phyloP scores from a whole-genome alignment of 2,888 invertebrate species.

The Plagiodera versicolora region DNA sequence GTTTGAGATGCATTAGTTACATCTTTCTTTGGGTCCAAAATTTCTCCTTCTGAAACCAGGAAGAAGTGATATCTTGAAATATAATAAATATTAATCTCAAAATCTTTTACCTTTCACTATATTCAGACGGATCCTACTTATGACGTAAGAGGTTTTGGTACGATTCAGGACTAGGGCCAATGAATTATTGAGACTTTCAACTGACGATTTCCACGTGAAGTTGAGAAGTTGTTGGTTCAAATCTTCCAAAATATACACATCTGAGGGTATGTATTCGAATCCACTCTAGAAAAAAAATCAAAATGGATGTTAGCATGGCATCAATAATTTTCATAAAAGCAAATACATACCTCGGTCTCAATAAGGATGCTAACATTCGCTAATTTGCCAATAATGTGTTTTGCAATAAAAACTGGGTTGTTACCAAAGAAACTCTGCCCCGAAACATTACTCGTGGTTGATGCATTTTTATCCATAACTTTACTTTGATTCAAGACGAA shows the following conservation, averaged over 20 bases:
- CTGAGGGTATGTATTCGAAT: slow-evolving; percentile 24
- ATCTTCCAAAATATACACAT: slow-evolving; percentile 21
- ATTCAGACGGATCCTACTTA: slow-evolving; percentile 22
- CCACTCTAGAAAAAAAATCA: slow-evolving; percentile 23
- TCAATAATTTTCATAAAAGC: too few relatives aligned
- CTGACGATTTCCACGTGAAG: slow-evolving; percentile 30
- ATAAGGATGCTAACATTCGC: slow-evolving; percentile 24
- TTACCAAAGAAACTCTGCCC: not conserved
- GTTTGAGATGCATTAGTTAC: slow-evolving; percentile 11
- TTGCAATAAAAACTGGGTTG: slow-evolving; percentile 8
- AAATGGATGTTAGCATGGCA: too few relatives aligned
- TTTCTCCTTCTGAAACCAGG: not conserved
- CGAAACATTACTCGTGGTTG: too few relatives aligned
- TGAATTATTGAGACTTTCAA: slow-evolving; percentile 26
- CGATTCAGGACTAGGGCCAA: slow-evolving; percentile 22
- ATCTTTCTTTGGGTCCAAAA: slow-evolving; percentile 17
- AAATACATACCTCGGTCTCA: slow-evolving; percentile 19
- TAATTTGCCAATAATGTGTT: slow-evolving; percentile 11
- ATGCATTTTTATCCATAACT: too few relatives aligned
- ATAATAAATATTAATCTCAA: too few relatives aligned
- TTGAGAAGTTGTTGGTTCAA: slow-evolving; percentile 16
- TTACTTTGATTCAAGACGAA: not conserved
- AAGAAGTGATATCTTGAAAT: too few relatives aligned
- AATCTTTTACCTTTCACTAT: slow-evolving; percentile 30
- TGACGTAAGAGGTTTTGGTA: slow-evolving; percentile 16